Evolutionary conservation across 2,888 invertebrate genomes (phyloP).

Genomic region (Mayetiola destructor): DNA sequence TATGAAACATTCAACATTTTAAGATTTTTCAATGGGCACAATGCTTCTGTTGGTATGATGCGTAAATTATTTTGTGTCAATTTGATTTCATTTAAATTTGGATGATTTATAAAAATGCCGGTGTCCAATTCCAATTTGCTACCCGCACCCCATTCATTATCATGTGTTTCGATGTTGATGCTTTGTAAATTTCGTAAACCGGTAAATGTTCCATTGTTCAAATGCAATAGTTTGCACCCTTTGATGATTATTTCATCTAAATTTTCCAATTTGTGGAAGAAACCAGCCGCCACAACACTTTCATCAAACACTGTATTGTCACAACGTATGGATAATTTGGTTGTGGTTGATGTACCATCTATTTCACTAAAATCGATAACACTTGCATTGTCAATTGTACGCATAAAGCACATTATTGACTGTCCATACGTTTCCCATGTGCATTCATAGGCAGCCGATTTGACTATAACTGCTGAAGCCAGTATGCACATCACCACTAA

Average conservation of each 20-base stretch:
- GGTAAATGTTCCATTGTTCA: conserved; percentile 64
- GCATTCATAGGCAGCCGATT: neutral
- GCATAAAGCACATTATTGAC: conserved; percentile 12
- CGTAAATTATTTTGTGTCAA: conserved; percentile 72
- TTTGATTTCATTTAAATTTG: conserved; percentile 53
- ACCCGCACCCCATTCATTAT: conserved; percentile 62
- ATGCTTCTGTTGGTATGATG: conserved; percentile 58
- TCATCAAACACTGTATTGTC: conserved; percentile 4
- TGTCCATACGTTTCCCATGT: conserved; percentile 3
- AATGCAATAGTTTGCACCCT: conserved; percentile 63
- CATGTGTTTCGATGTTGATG: conserved; percentile 61
- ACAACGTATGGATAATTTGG: conserved; percentile 1
- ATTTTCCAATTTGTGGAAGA: conserved; percentile 20
- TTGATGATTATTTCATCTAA: conserved; percentile 60
- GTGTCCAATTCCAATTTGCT: conserved; percentile 60
- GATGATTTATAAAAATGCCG: conserved; percentile 50
- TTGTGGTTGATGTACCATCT: neutral
- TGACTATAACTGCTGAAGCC: neutral
- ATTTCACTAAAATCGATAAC: conserved; percentile 6
- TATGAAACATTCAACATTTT: conserved; percentile 71
- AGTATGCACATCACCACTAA: neutral
- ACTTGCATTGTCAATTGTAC: conserved; percentile 8
- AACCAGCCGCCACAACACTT: conserved; percentile 2
- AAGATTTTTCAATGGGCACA: conserved; percentile 66
- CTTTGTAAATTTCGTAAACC: conserved; percentile 54